Evolutionary conservation across 2,797 vertebrate species (phyloP).

Genomic region (Bucorvus abyssinicus): DNA sequence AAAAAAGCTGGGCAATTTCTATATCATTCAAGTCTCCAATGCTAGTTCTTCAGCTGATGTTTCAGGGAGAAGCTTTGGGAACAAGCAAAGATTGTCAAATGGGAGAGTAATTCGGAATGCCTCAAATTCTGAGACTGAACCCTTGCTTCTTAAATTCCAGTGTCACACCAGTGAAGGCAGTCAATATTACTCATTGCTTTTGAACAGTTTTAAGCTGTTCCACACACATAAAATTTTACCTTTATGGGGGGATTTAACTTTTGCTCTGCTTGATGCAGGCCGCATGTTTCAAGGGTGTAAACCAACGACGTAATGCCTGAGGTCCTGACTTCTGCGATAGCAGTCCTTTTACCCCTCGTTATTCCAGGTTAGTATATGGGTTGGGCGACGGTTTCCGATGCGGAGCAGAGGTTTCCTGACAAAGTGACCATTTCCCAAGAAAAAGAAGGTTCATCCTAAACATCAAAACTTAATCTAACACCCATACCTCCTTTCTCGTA

Average conservation of each 20-base stretch:
- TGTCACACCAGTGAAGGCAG: background rate
- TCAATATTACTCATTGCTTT: background rate
- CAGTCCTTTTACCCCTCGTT: background rate
- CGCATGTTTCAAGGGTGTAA: background rate
- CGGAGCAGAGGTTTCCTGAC: background rate
- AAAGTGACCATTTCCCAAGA: background rate
- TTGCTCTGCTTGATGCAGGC: background rate
- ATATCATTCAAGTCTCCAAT: background rate
- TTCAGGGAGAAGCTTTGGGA: background rate
- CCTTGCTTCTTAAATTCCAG: background rate
- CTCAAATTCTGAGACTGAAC: background rate
- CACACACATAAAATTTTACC: background rate
- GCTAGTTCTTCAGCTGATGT: background rate
- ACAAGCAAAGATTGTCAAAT: background rate
- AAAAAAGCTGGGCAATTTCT: constrained; percentile 13
- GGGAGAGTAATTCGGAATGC: background rate
- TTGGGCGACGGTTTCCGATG: background rate
- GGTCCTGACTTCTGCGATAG: background rate
- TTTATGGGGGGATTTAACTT: background rate
- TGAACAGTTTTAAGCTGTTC: background rate
- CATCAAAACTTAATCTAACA: background rate
- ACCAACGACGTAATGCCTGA: background rate
- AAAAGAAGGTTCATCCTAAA: background rate
- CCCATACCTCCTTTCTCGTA: background rate
- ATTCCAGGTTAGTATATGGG: background rate